Evolutionary conservation across 2,888 invertebrate species (phyloP), one percentile per base, ranked within the genome.

Genomic region (Endomychus coccineus): DNA sequence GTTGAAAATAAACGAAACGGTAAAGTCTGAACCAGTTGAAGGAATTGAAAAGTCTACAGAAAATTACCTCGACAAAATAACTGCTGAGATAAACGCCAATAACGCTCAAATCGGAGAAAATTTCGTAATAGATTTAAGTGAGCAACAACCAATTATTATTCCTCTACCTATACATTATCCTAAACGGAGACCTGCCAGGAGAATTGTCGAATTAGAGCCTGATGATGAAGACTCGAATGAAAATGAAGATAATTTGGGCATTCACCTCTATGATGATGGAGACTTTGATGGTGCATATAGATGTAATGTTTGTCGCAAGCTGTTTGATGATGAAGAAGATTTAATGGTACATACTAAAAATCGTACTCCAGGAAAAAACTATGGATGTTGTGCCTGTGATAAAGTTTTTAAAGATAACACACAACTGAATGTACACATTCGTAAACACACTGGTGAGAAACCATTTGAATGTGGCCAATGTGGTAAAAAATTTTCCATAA

Each of bases 401-500:
- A 62, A 62, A 46, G 28, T 38, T 11, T 62, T 62, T 34, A 48
- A 60, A 27, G 62, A 62, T 39, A 61, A 57, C 40, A 56, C 58
- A 3, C 61, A 61, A 32, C 44, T 62, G 31, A 59, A 52, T 36
- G 59, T 62, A 3, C 62, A 62, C 34, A 43, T 46, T 28, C 43
- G 62, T 15, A 58, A 54, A 36, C 62, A 61, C 38, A 61, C 62
- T 3, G 61, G 61, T n/a, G 62, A 61, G 35, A 56, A 62, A 42
- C 61, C 62, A 1, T 62, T 55, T 38, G 46, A 50, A 28, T 62
- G 62, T 40, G 44, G 43, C 14, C 44, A 56, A 19, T 62, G 62
- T 35, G 48, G 46, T 1, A 62, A 61, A 40, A 51, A 51, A 29
- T 62, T 62, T 48, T 58, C 61, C 0, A 60, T 61, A n/a, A 61